phyloP scores from a whole-genome alignment of 1,140 invertebrate species.

The Pectinophora gossypiella region DNA sequence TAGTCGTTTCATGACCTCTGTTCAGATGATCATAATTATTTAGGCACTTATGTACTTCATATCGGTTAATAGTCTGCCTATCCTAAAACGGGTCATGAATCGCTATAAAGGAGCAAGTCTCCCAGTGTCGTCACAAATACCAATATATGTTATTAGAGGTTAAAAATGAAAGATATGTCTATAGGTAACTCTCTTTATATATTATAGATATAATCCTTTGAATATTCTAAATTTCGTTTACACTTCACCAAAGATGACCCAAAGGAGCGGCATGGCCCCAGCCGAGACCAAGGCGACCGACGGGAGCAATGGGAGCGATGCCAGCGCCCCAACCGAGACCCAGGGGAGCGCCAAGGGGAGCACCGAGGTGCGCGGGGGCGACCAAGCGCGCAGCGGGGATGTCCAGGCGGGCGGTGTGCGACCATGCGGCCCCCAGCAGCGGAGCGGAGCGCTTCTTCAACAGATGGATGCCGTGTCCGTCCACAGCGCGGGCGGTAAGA shows the following conservation, averaged over 20 bases:
- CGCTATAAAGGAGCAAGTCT: no score
- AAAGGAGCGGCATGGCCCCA: conserved; percentile 15
- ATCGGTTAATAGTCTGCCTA: no score
- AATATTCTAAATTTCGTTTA: conserved; percentile 22
- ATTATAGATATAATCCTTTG: conserved; percentile 17
- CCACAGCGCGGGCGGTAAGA: conserved; percentile 51
- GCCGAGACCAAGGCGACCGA: conserved; percentile 8
- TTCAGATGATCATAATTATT: no score
- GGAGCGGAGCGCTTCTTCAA: conserved; percentile 53
- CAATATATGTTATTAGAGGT: no score
- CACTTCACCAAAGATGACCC: conserved; percentile 21
- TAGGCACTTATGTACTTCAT: no score
- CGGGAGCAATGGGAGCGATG: background rate
- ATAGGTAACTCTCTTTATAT: conserved; percentile 40
- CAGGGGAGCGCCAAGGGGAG: conserved; percentile 17
- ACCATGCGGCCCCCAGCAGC: conserved; percentile 21
- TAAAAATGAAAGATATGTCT: no score
- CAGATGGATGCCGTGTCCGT: conserved; percentile 36
- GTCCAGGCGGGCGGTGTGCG: conserved; percentile 20
- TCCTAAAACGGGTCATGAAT: no score
- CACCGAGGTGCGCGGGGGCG: conserved; percentile 17
- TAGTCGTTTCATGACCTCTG: no score
- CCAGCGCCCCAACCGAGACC: conserved; percentile 11
- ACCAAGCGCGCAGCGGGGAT: conserved; percentile 15
- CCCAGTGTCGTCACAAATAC: no score